Conservation (phyloP, 2,797 vertebrate species). For the Periparus ater region DNA sequence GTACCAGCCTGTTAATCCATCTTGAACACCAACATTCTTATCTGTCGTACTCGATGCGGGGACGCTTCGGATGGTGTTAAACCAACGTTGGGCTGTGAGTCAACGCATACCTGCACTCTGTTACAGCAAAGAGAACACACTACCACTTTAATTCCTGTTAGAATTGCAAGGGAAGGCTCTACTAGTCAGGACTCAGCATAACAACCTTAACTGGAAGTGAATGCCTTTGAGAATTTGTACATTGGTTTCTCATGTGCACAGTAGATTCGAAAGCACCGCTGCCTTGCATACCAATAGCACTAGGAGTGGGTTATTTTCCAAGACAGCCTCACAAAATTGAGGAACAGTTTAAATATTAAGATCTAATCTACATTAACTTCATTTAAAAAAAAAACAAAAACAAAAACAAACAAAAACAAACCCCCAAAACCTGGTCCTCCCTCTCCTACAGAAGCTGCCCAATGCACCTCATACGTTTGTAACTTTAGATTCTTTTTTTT, state of each 20-base stretch:
- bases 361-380: slow-evolving; percentile 85
- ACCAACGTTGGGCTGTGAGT: slow-evolving; percentile 75
- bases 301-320: slow-evolving; percentile 86
- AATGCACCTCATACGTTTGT: slow-evolving; percentile 80
- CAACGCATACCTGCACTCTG: slow-evolving; percentile 74
- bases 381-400: slow-evolving; percentile 53
- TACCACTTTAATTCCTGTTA: slow-evolving; percentile 73
- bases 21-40: slow-evolving; percentile 78
- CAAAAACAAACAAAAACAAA: slow-evolving; percentile 51
- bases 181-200: slow-evolving; percentile 73
- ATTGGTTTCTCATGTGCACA: slow-evolving; percentile 83
- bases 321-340: slow-evolving; percentile 94
- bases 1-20: slow-evolving; percentile 77
- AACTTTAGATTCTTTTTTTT: slow-evolving; percentile 68
- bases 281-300: slow-evolving; percentile 84
- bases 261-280: slow-evolving; percentile 82
- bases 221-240: slow-evolving; percentile 76
- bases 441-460: slow-evolving; percentile 81
- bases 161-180: slow-evolving; percentile 71
- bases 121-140: slow-evolving; percentile 76
- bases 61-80: slow-evolving; percentile 74
- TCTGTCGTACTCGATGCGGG: slow-evolving; percentile 67
- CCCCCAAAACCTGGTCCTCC: slow-evolving; percentile 79
- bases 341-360: slow-evolving; percentile 88
- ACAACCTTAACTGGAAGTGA: slow-evolving; percentile 78